Evolutionary conservation across 2,888 invertebrate species (phyloP).

Genomic region (Julus scandinavius): DNA sequence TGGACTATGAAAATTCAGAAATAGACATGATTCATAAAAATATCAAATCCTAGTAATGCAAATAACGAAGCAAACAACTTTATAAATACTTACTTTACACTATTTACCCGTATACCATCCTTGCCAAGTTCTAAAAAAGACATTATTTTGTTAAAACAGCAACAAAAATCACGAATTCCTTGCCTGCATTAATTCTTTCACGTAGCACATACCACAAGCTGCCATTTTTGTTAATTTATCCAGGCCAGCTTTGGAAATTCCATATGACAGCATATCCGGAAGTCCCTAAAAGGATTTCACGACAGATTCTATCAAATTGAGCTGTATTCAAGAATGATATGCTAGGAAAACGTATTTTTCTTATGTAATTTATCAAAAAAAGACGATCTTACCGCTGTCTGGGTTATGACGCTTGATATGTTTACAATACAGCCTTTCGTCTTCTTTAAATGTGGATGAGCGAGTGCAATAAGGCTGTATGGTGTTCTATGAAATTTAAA

Average conservation of each 20-base stretch:
- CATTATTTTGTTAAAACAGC: neutral
- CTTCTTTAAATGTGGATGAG: neutral
- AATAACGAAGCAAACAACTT: no score
- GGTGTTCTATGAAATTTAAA: neutral
- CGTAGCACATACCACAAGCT: neutral
- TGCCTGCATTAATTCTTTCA: neutral
- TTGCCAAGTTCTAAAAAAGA: neutral
- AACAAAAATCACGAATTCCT: neutral
- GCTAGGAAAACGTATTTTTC: no score
- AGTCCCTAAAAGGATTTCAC: neutral
- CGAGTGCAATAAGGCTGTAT: neutral
- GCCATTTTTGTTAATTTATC: constrained; percentile 40
- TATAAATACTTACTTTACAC: neutral
- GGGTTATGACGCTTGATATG: neutral
- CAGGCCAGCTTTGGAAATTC: neutral
- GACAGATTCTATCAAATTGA: no score
- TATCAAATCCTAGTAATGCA: no score
- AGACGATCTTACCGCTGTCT: neutral
- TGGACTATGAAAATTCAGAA: neutral
- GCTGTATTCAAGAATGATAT: no score
- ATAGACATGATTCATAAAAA: no score
- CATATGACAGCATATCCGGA: constrained; percentile 6
- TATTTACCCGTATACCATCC: constrained; percentile 22
- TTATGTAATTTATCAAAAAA: no score
- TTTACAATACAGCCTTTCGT: neutral